Conservation (phyloP, 1,140 invertebrate species). For the Melipona quadrifasciata region DNA sequence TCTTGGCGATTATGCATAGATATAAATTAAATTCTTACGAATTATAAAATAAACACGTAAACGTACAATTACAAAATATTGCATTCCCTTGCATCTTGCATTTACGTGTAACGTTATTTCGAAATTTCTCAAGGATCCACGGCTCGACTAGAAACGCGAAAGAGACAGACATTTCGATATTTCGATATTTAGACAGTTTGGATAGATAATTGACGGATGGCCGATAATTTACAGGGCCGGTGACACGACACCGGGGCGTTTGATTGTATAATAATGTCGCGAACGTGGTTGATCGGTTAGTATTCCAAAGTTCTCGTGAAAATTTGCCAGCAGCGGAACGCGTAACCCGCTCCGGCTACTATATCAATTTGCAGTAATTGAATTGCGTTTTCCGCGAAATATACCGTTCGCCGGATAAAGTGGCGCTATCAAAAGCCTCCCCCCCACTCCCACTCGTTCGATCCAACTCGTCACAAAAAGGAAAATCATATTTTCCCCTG, state of each 20-base stretch:
- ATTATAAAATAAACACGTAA: too few species aligned
- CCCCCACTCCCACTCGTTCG: neutral
- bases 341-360: neutral
- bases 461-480: neutral
- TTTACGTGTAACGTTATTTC: too few species aligned
- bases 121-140: too few species aligned
- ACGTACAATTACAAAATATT: too few species aligned
- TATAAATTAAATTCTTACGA: too few species aligned
- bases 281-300: slow-evolving; percentile 8
- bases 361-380: slow-evolving; percentile 30
- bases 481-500: neutral
- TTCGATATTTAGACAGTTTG: neutral
- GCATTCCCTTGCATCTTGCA: too few species aligned
- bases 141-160: too few species aligned
- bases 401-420: neutral
- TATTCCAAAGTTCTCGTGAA: slow-evolving; percentile 10
- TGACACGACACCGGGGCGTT: neutral
- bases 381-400: slow-evolving; percentile 2
- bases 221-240: neutral
- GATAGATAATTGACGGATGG: neutral
- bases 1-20: too few species aligned
- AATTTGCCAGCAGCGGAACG: slow-evolving; percentile 13
- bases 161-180: too few species aligned
- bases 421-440: neutral
- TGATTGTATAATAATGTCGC: slow-evolving; percentile 26